These are phyloP conservation scores for Cottoperca gobio DNA, from an alignment of 2,797 vertebrate genomes.

Conservation along the genomic window DNA sequence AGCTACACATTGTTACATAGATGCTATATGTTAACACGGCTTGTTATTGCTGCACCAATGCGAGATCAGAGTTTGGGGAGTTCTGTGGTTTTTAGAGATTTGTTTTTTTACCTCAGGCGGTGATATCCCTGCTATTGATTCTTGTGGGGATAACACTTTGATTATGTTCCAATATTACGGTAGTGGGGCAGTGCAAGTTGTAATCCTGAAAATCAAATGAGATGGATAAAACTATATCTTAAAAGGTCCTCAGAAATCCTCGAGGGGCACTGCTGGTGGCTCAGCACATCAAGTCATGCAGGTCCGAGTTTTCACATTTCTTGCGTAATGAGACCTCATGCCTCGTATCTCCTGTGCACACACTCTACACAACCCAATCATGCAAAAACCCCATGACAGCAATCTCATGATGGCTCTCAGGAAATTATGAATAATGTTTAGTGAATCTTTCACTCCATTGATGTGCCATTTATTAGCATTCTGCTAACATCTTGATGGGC, in stretches of 20 bases:
- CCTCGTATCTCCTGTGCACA: slow-evolving; percentile 25
- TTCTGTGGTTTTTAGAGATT: background rate
- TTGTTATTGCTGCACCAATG: background rate
- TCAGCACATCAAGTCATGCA: slow-evolving; percentile 11
- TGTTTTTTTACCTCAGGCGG: background rate
- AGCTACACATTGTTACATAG: background rate
- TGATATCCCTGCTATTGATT: slow-evolving; percentile 26
- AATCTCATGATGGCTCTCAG: slow-evolving; percentile 55
- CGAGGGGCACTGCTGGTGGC: slow-evolving; percentile 19
- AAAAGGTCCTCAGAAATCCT: slow-evolving; percentile 32
- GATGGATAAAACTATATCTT: slow-evolving; percentile 19
- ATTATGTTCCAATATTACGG: slow-evolving; percentile 17
- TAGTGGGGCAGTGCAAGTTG: slow-evolving; percentile 1
- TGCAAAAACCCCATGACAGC: slow-evolving; percentile 45
- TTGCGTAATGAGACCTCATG: slow-evolving; percentile 54
- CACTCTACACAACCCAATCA: slow-evolving; percentile 68
- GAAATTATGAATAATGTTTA: slow-evolving; percentile 63
- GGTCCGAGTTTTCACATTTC: slow-evolving; percentile 44
- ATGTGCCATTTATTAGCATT: slow-evolving; percentile 45
- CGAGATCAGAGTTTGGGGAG: slow-evolving; percentile 2
- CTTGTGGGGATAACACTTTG: background rate
- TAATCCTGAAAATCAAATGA: slow-evolving; percentile 13
- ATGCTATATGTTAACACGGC: background rate
- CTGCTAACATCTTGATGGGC: slow-evolving; percentile 29
- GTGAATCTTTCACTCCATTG: slow-evolving; percentile 46